Evolutionary conservation across 92 coral and sea anemone species (phyloP), one percentile per base, ranked within the genome.

Genomic region (Plumapathes pennacea): DNA sequence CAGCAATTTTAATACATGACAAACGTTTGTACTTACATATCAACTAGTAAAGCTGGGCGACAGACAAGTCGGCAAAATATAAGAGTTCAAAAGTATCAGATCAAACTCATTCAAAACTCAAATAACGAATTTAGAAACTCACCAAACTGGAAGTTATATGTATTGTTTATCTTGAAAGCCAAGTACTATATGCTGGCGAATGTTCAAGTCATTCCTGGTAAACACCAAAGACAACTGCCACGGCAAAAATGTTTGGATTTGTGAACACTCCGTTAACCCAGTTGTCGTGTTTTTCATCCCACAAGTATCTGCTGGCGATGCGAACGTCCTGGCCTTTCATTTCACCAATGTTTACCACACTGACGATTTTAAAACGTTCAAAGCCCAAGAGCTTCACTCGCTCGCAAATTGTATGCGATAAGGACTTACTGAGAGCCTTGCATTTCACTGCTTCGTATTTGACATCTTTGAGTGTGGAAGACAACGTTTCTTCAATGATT

Each of bases 211-310:
- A 87, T 52, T 87, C 90, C 53, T 87, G 90, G n/a, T 87, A 87
- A 10, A 87, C 81, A 11, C 79, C 96, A 53, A 77, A 87, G 20
- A 83, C 86, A 8, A 87, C 90, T 7, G 86, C 96, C 44, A 87
- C 96, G 2, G 90, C 96, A 49, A 77, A 87, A 47, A 87, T 58
- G 28, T 82, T 86, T 15, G 88, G 37, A 59, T 52, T 80, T 59
- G 50, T 64, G 37, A 60, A 83, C 24, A 87, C 96, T 4, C 86
- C 70, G 48, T 87, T 89, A 10, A 87, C 90, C 96, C 96, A 87
- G 38, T 84, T 77, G 55, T 87, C 96, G 24, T 82, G 83, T 57
- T 87, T 87, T 61, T 87, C 96, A 43, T 87, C 89, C 96, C 96
- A 87, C 67, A 87, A 77, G 67, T 82, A 87, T 44, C 96, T 73